Base-by-base conservation (phyloP, 2,113 vertebrate species). In the Garra rufa region DNA sequence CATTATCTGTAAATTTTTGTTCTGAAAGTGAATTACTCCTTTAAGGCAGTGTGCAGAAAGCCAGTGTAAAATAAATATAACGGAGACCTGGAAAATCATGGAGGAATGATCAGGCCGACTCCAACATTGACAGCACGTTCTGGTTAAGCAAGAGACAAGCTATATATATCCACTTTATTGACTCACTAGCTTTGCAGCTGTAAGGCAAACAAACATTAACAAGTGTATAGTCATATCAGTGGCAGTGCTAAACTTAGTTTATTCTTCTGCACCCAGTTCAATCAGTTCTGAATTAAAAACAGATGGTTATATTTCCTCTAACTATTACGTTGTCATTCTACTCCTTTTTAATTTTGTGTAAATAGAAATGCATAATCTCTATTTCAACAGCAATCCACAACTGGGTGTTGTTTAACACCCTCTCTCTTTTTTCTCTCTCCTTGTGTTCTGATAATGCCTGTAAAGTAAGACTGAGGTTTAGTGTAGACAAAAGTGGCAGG, bases 401-500 rank as follows among this genome's bases (percentile, higher is more conserved):
- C 63, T n/a, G n/a, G n/a, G n/a, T n/a, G n/a, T 48, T 52, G 21
- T 50, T 70, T 9, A n/a, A 1, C 43, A 0, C 21, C 6, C 10
- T 1, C 38, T 14, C 11, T 71, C 6, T 71, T 3, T 3, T 41
- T 10, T 69, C 9, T 69, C 65, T 69, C 2, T 69, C 34, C 9
- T 21, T 44, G 41, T 44, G 69, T 71, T 71, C 41, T 24, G 10
- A 71, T 71, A 24, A 71, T 24, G 30, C 65, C 65, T n/a, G 67
- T 70, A 41, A 41, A 70, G 11, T 69, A 55, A 52, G 21, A n/a
- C 55, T 61, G 17, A 21, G 67, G 14, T 46, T 8, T 48, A 19
- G 24, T 46, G 55, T 44, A 65, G 57, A 65, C 41, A 80, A 80
- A 63, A 65, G 75, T 43, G 75, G 52, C 75, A 41, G 50, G 75